A percentile compares a stretch with the other conserved stretches of the same genome.
Evolutionary conservation across 2,113 vertebrate species (phyloP).

Genomic region (western clawed frog (Xenopus tropicalis)): DNA sequence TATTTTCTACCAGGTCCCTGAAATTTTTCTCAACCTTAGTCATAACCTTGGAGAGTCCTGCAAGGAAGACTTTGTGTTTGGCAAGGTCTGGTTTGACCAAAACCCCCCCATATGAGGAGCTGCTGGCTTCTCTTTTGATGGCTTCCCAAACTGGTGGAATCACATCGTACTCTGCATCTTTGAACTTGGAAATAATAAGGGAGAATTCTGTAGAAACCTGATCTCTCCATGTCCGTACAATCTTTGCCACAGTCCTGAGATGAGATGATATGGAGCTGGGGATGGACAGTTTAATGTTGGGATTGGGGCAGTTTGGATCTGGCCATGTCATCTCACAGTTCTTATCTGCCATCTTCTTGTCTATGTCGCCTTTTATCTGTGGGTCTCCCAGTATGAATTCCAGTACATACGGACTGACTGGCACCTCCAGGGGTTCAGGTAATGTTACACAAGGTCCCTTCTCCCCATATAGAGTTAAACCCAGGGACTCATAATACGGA

Average conservation of each 20-base stretch:
- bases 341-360: slow-evolving; percentile 53
- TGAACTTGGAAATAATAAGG: slow-evolving; percentile 58
- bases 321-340: slow-evolving; percentile 66
- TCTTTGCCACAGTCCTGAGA: slow-evolving; percentile 52
- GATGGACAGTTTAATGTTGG: slow-evolving; percentile 63
- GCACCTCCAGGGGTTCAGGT: slow-evolving; percentile 64
- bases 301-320: slow-evolving; percentile 8
- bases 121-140: slow-evolving; percentile 49
- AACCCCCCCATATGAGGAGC: slow-evolving; percentile 50
- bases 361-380: slow-evolving; percentile 55
- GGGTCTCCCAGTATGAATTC: slow-evolving; percentile 61
- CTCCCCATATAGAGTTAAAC: slow-evolving; percentile 75
- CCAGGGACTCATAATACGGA: slow-evolving; percentile 72
- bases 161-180: slow-evolving; percentile 51
- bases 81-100: slow-evolving; percentile 54
- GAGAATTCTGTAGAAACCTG: slow-evolving; percentile 57
- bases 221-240: slow-evolving; percentile 66
- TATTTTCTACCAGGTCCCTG: slow-evolving; percentile 50
- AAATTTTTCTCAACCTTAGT: slow-evolving; percentile 44
- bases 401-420: slow-evolving; percentile 60
- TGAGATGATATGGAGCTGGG: slow-evolving; percentile 55
- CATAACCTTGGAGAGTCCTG: slow-evolving; percentile 64
- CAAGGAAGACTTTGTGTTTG: slow-evolving; percentile 56
- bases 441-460: slow-evolving; percentile 69
- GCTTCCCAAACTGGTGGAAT: slow-evolving; percentile 64